A percentile compares a stretch with the other conserved stretches of the same genome.
Conservation (phyloP, 2,113 vertebrate genomes). For the Hippolais icterina region DNA sequence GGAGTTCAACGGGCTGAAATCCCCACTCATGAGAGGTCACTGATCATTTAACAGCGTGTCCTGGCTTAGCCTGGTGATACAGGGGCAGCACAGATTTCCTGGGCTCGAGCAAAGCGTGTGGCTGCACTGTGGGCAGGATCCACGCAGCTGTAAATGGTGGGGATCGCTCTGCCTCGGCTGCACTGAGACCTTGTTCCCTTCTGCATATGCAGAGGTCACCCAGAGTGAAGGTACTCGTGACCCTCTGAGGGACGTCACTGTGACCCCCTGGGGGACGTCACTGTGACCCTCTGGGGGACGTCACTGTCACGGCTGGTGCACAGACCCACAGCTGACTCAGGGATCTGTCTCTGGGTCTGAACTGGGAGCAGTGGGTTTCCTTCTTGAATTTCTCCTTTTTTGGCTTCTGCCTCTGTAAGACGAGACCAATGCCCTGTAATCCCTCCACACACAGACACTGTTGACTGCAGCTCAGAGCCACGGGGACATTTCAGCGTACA, state of each 20-base stretch:
- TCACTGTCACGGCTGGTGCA: background rate
- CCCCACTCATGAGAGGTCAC: background rate
- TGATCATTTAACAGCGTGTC: background rate
- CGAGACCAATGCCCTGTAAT: accelerated
- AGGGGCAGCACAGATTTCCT: background rate
- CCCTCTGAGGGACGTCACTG: background rate
- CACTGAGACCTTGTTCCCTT: background rate
- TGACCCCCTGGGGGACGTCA: background rate
- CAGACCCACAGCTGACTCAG: background rate
- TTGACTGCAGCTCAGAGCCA: accelerated
- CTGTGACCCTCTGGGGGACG: background rate
- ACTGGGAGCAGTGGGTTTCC: background rate
- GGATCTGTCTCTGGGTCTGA: background rate
- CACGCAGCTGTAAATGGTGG: background rate
- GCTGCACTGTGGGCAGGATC: background rate
- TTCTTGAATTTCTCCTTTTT: background rate
- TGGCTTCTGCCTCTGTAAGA: background rate
- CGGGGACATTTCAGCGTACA: accelerated
- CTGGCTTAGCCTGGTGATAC: background rate
- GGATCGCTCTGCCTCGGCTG: background rate
- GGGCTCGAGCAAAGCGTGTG: background rate
- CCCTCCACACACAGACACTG: background rate
- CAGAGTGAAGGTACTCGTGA: accelerated
- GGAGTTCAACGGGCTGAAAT: background rate
- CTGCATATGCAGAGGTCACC: background rate